Base-by-base conservation (phyloP, 2,888 invertebrate species). In the Gasteruption jaculator region DNA sequence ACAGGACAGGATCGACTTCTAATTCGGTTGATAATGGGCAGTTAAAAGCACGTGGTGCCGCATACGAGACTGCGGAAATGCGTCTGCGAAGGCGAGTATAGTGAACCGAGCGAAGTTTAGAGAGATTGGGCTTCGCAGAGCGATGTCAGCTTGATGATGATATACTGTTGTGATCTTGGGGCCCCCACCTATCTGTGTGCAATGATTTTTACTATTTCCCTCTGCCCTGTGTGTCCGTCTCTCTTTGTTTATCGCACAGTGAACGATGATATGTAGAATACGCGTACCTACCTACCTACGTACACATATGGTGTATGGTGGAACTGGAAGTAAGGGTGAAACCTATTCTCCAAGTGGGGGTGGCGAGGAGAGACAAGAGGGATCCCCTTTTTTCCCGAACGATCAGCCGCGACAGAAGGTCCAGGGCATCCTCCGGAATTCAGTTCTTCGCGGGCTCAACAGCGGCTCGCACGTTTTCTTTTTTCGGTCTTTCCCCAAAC, bases 141-240 rank as follows among this genome's bases (percentile, higher is more conserved):
- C 20, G 60, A 58, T 67, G 65, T 65, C 67, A 67, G 52, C 56
- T 65, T 65, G 62, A 67, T 67, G 64, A 67, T 67, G 65, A 67
- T 67, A 63, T 67, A 67, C 63, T 57, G 63, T 58, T 64, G 58
- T 54, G 65, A 63, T 65, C 61, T 63, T 60, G 58, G 54, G 53
- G 53, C 52, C 48, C 54, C 57, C 52, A 46, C 44, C 48, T 42
- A 43, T 41, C 38, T 41, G 36, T 44, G 38, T 45, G 41, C 43
- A 48, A 19, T 10, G 27, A 26, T 27, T 20, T 6, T 29, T 29
- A 10, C 11, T n/a, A 6, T 11, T 29, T 29, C 25, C 38, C 34
- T 21, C 37, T 35, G 7, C 12, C 40, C 39, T 41, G 31, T 24
- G n/a, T 38, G 31, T 41, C 30, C 15, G 14, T 43, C 34, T 25